phyloP scores from a whole-genome alignment of 1,140 invertebrate species.

The Drosophila watanabei region DNA sequence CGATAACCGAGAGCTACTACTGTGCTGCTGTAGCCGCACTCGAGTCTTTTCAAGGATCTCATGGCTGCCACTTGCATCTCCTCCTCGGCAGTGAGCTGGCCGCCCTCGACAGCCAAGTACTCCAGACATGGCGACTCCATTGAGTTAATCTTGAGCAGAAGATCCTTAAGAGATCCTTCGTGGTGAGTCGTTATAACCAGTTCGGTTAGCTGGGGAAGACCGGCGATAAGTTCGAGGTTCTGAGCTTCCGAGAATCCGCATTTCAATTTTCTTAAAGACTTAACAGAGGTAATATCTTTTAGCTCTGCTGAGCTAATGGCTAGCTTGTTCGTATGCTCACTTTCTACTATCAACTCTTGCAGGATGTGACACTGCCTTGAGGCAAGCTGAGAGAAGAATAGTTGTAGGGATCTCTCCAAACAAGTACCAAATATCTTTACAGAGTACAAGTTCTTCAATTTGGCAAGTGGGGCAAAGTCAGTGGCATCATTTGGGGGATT shows the following conservation, averaged over 20 bases:
- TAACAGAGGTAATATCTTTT: not conserved
- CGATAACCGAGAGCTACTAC: not conserved
- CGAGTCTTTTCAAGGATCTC: not conserved
- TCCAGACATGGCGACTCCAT: not conserved
- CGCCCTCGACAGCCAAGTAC: not conserved
- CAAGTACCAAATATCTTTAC: not conserved
- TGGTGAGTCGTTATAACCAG: not conserved
- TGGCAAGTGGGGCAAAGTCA: slow-evolving; percentile 1
- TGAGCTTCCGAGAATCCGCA: not conserved
- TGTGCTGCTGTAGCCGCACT: not conserved
- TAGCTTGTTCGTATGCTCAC: not conserved
- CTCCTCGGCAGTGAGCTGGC: not conserved
- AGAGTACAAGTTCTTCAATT: not conserved
- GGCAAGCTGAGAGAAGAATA: slow-evolving; percentile 3
- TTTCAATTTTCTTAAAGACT: not conserved
- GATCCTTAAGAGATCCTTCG: not conserved
- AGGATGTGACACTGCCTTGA: not conserved
- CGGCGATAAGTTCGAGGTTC: not conserved
- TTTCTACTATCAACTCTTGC: not conserved
- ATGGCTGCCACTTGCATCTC: not conserved
- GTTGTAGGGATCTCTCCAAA: not conserved
- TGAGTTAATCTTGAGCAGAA: not conserved
- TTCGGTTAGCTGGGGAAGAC: not conserved
- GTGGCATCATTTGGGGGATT: not conserved
- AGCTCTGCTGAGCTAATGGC: not conserved